Percentiles rank a stretch among this genome's conserved stretches.
phyloP scores from a whole-genome alignment of 2,797 vertebrate species.

The Phalloptychus januarius region DNA sequence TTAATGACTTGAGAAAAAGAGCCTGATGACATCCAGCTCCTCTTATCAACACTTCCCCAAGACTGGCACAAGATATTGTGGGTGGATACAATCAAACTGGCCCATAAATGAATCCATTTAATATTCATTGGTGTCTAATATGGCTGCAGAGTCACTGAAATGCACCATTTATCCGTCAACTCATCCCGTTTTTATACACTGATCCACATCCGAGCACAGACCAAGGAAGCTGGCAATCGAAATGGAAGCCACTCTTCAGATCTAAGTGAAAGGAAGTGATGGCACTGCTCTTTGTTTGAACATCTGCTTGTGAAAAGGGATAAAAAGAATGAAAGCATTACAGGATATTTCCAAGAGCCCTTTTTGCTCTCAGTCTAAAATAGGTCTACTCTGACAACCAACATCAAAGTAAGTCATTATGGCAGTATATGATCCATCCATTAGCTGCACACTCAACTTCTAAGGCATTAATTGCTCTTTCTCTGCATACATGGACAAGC shows the following conservation, averaged over 20 bases:
- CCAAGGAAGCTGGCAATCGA: constrained; percentile 59
- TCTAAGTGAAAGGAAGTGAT: constrained; percentile 66
- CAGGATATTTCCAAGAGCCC: constrained; percentile 60
- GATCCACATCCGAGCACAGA: constrained; percentile 52
- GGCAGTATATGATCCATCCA: constrained; percentile 72
- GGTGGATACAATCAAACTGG: constrained; percentile 72
- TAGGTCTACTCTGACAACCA: constrained; percentile 66
- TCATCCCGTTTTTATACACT: constrained; percentile 39
- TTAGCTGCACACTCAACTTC: constrained; percentile 69
- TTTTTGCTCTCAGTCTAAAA: constrained; percentile 65
- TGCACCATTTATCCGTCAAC: constrained; percentile 64
- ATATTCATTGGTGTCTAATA: constrained; percentile 68
- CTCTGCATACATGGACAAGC: not conserved
- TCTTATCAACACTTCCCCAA: constrained; percentile 76
- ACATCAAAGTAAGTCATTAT: constrained; percentile 74
- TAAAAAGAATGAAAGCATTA: constrained; percentile 63
- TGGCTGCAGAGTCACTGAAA: constrained; percentile 57
- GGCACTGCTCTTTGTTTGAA: constrained; percentile 74
- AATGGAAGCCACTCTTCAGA: constrained; percentile 60
- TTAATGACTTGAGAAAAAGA: constrained; percentile 84
- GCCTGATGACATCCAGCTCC: constrained; percentile 79
- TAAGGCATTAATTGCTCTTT: constrained; percentile 68
- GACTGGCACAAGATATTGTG: constrained; percentile 66
- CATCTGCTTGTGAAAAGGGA: constrained; percentile 77
- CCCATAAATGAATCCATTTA: constrained; percentile 62